phyloP scores from a whole-genome alignment of 2,888 invertebrate species.

The Platycnemis pennipes region DNA sequence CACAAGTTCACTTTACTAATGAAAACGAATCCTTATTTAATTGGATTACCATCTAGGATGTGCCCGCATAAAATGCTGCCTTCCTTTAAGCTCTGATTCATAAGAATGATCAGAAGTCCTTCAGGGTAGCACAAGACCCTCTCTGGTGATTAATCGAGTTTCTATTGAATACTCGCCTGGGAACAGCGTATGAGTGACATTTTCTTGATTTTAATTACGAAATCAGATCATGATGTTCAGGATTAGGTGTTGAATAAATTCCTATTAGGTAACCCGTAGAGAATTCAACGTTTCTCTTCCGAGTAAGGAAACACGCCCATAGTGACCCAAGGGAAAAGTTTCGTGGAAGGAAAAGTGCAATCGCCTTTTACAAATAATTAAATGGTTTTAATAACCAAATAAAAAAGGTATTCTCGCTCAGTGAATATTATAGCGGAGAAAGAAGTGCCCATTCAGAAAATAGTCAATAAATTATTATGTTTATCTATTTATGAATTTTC shows the following conservation, averaged over 20 bases:
- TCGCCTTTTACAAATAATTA: no score
- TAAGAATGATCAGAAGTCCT: no score
- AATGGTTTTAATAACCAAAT: no score
- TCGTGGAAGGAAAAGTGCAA: no score
- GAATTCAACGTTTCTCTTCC: background rate
- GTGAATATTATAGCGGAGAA: no score
- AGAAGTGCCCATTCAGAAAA: no score
- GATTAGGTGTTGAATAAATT: background rate
- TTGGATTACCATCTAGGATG: background rate
- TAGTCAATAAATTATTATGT: no score
- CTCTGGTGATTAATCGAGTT: background rate
- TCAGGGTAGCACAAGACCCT: background rate
- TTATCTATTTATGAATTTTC: no score
- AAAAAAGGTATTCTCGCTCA: no score
- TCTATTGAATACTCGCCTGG: background rate
- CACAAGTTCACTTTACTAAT: background rate
- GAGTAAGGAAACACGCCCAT: no score
- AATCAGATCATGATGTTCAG: background rate
- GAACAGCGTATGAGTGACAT: background rate
- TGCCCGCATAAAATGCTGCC: background rate
- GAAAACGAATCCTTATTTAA: constrained; percentile 27
- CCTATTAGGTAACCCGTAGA: background rate
- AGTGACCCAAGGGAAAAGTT: no score
- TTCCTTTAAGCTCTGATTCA: background rate
- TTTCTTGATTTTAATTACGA: background rate